Base-by-base conservation (phyloP, 1,140 invertebrate genomes). In the Leguminivora glycinivorella region DNA sequence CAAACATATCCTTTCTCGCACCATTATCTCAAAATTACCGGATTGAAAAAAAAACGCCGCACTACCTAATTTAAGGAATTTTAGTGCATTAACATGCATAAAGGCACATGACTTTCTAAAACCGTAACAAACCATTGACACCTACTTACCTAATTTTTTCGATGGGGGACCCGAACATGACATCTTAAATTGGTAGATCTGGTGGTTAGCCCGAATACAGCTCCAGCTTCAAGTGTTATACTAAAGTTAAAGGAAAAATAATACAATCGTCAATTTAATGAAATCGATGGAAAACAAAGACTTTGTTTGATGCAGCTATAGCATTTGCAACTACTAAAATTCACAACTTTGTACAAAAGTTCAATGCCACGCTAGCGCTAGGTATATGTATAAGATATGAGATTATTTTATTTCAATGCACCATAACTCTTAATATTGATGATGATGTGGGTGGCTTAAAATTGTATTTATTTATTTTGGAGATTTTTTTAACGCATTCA, bases 291-390 rank as follows among this genome's bases (percentile, higher is more conserved):
- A 52, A 31, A 72, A 72, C 24, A 17, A 43, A 17, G n/a, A 43
- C 14, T n/a, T 43, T n/a, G n/a, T n/a, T n/a, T n/a, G n/a, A n/a
- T n/a, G n/a, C n/a, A n/a, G 56, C 40, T 69, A 72, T 69, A 71
- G 72, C 34, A 63, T 69, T 43, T 3, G 43, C n/a, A 58, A 34
- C 63, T 56, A n/a, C n/a, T n/a, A n/a, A 29, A 52, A 68, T 58
- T 71, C 72, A 82, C 83, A 84, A 83, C 83, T 83, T 85, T 85
- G 83, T 85, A 84, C 81, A 84, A 83, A 85, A 87, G 83, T 85
- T 85, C 78, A 83, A 85, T 72, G 75, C 80, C 76, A 52, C 7
- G 17, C 47, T 17, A 43, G 38, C 6, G 31, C 31, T 31, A 40
- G 38, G 1, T 12, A n/a, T 1, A n/a, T n/a, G n/a, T n/a, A 43